phyloP scores from a whole-genome alignment of 2,113 vertebrate species.

The Notarius lentiginosus region DNA sequence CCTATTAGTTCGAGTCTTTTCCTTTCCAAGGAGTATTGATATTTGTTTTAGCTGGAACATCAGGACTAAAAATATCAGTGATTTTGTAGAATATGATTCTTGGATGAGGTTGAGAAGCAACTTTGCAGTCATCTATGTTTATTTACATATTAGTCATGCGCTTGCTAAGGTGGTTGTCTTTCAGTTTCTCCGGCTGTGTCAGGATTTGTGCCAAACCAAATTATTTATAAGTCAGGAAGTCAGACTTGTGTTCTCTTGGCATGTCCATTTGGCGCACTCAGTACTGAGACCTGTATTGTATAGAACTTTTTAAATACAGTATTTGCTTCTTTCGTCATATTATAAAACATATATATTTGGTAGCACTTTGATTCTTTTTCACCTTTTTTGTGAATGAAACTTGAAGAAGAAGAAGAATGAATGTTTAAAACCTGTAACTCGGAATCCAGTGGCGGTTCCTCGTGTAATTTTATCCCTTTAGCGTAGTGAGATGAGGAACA shows the following conservation, averaged over 20 bases:
- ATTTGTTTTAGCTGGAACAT: constrained; percentile 18
- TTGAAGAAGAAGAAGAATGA: neutral
- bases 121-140: neutral
- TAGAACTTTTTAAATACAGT: neutral
- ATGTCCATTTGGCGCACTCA: neutral
- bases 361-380: neutral
- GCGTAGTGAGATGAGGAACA: neutral
- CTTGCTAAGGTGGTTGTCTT: neutral
- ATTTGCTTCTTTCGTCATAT: neutral
- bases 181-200: neutral
- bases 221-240: neutral
- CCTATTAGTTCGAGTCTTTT: constrained; percentile 2
- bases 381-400: neutral
- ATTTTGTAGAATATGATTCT: neutral
- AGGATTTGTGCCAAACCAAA: neutral
- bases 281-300: neutral
- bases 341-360: neutral
- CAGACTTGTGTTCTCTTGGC: neutral
- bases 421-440: neutral
- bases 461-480: neutral
- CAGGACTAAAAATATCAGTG: neutral
- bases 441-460: neutral
- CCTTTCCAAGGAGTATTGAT: constrained; percentile 1
- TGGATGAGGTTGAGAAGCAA: neutral
- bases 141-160: neutral